Conservation (phyloP, 2,113 vertebrate species). For the Catharus bicknelli region DNA sequence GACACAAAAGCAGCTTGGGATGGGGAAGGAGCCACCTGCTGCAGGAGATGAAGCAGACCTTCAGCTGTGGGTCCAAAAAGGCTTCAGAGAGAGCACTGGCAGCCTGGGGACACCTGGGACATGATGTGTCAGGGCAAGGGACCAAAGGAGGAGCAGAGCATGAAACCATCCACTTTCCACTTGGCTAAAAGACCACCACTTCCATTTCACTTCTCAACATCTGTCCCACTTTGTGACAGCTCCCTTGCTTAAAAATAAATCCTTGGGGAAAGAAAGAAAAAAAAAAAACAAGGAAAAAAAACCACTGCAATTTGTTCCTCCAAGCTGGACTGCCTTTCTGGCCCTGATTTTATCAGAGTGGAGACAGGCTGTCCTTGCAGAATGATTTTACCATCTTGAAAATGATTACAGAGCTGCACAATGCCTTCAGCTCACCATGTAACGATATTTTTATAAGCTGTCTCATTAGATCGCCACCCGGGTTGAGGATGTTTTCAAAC, state of each 20-base stretch:
- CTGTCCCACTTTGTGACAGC: slow-evolving; percentile 23
- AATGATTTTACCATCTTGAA: slow-evolving; percentile 63
- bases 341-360: slow-evolving; percentile 65
- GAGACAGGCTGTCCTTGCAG: slow-evolving; percentile 68
- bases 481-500: slow-evolving; percentile 48
- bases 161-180: neutral
- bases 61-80: neutral
- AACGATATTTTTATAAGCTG: slow-evolving; percentile 43
- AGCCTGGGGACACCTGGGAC: neutral
- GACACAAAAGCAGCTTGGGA: neutral
- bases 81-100: neutral
- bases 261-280: accelerated
- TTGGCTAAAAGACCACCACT: neutral
- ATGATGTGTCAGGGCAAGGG: neutral
- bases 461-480: slow-evolving; percentile 40
- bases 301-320: slow-evolving; percentile 52
- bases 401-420: slow-evolving; percentile 58
- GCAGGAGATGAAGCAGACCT: neutral
- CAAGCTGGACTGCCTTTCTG: slow-evolving; percentile 56
- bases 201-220: slow-evolving; percentile 11
- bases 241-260: slow-evolving; percentile 54
- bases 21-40: neutral
- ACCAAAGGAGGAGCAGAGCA: neutral
- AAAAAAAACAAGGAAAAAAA: neutral
- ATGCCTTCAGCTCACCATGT: slow-evolving; percentile 38